Evolutionary conservation across 2,797 vertebrate genomes (phyloP).

Genomic region (Kryptopterus vitreolus): DNA sequence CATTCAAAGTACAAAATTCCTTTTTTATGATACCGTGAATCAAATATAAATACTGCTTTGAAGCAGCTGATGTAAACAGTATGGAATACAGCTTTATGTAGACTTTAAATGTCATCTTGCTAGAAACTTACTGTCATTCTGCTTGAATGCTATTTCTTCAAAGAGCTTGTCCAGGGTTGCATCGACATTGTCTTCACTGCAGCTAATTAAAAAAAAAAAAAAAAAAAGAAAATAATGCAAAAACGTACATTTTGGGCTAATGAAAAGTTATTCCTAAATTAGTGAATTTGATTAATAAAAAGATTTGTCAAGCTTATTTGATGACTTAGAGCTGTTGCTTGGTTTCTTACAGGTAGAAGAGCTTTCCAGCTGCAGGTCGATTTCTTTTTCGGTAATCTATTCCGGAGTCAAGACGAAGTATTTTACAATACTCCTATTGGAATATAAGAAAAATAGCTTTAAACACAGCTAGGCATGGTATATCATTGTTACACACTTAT

Average conservation of each 20-base stretch:
- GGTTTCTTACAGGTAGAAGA: conserved; percentile 90
- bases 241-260: neutral
- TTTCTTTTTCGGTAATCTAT: conserved; percentile 90
- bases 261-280: neutral
- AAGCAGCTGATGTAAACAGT: neutral
- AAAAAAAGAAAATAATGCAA: neutral
- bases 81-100: neutral
- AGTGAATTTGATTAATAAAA: neutral
- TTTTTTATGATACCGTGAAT: neutral
- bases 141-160: conserved; percentile 96
- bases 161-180: conserved; percentile 91
- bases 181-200: conserved; percentile 89
- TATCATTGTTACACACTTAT: too few relatives aligned
- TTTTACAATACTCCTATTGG: conserved; percentile 84
- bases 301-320: neutral
- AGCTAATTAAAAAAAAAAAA: conserved; percentile 69
- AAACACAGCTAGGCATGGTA: too few relatives aligned
- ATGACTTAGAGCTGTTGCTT: neutral
- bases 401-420: conserved; percentile 89
- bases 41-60: neutral
- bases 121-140: conserved; percentile 94
- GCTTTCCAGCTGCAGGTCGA: conserved; percentile 85
- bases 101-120: neutral
- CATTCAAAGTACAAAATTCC: neutral
- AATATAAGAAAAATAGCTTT: neutral